A percentile compares a stretch with the other conserved stretches of the same genome.
phyloP scores from a whole-genome alignment of 2,888 invertebrate species.

The Cotesia congregata region DNA sequence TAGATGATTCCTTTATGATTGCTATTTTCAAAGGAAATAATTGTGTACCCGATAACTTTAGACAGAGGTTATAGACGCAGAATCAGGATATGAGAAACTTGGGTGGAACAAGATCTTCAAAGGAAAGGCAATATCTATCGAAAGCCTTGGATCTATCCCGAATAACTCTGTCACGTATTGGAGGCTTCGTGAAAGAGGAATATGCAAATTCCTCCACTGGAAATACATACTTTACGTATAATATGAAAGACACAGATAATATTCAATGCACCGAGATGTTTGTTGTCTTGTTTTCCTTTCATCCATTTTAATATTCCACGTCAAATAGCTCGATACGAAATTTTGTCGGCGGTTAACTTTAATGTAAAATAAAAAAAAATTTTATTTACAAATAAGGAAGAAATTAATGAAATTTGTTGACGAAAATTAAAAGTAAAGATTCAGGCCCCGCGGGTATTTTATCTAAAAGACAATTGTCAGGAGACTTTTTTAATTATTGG shows the following conservation, averaged over 20 bases:
- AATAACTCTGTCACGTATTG: conserved; percentile 24
- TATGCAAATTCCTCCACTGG: conserved; percentile 25
- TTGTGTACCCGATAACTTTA: conserved; percentile 17
- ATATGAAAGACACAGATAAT: background rate
- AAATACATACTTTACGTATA: conserved; percentile 12
- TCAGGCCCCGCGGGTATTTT: background rate
- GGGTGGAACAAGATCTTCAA: conserved; percentile 17
- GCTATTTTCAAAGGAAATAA: conserved; percentile 30
- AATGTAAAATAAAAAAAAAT: background rate
- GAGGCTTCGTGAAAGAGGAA: conserved; percentile 3
- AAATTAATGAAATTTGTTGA: background rate
- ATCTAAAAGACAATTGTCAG: background rate
- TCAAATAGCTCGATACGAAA: background rate
- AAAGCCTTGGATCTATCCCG: conserved; percentile 17
- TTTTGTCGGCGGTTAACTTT: background rate
- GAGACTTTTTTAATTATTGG: background rate
- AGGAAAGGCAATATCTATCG: conserved; percentile 37
- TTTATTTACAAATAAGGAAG: background rate
- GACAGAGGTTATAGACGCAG: conserved; percentile 9
- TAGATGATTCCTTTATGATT: conserved; percentile 16
- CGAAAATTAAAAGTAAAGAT: background rate
- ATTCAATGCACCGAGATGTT: background rate
- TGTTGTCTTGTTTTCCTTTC: background rate
- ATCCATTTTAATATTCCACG: background rate
- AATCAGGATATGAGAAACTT: conserved; percentile 39